These are phyloP conservation scores for Adela reaumurella DNA, from an alignment of 2,888 invertebrate genomes.

Conservation along the genomic window DNA sequence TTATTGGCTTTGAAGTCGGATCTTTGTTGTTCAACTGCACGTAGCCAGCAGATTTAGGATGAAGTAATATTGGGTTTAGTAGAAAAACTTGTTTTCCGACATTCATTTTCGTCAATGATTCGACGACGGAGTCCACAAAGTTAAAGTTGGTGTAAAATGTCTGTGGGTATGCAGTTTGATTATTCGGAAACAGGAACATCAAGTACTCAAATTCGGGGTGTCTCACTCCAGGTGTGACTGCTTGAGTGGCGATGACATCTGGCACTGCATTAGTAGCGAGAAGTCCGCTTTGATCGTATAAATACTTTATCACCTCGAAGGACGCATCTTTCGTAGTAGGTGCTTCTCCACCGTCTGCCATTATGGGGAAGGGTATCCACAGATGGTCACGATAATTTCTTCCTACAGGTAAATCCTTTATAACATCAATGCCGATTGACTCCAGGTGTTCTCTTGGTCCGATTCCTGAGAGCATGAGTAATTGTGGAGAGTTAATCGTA, in stretches of 20 bases:
- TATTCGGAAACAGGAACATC: not conserved
- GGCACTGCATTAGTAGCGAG: not conserved
- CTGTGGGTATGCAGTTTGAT: not conserved
- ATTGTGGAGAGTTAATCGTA: constrained; percentile 78
- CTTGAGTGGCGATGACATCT: not conserved
- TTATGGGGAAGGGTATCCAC: not conserved
- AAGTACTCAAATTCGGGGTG: too few species aligned
- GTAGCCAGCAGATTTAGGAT: not conserved
- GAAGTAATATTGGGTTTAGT: not conserved
- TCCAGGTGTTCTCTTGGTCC: constrained; percentile 60
- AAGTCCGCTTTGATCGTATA: not conserved
- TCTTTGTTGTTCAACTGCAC: not conserved
- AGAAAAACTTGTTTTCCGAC: not conserved
- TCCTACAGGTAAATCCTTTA: constrained; percentile 69
- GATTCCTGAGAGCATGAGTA: constrained; percentile 81
- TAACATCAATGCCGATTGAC: constrained; percentile 61
- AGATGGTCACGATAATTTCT: constrained; percentile 73
- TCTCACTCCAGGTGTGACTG: not conserved
- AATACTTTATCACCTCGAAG: not conserved
- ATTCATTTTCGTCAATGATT: not conserved
- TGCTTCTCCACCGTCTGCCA: not conserved
- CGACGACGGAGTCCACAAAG: not conserved
- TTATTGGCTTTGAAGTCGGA: not conserved
- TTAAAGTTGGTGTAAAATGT: not conserved
- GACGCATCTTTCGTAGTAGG: too few species aligned